Base-by-base conservation (phyloP, 2,888 invertebrate species). In the Caenorhabditis becei region DNA sequence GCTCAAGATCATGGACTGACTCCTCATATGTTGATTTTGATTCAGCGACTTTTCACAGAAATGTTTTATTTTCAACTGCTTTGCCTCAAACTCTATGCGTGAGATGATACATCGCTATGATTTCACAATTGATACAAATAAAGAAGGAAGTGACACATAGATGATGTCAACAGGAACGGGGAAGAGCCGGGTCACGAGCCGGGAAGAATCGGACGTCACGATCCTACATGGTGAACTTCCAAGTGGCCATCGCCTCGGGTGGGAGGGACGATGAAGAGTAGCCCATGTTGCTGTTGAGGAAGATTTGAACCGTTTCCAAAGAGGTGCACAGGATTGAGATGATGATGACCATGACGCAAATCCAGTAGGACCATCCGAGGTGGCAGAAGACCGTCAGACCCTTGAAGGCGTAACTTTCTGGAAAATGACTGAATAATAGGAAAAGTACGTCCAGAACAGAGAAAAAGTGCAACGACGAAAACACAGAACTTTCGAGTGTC, bases 291-390 rank as follows among this genome's bases (percentile, higher is more conserved):
- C 62, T 72, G 59, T 70, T 70, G 11, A 80, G 58, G 41, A 80
- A 75, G 47, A 71, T 69, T 53, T 74, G 80, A 28, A 80, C 69
- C 23, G 65, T 66, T 54, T 80, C 80, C 16, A 80, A 54, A 5
- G 66, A 28, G 2, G 75, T 75, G 66, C 56, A 62, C 2, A 80
- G 51, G 23, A 80, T 65, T 4, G 70, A 32, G 61, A 80, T 65
- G 24, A 80, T 54, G 20, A 80, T 65, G 14, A 66, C 65, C 32
- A 69, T 56, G 16, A 80, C 75, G 18, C 75, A 47, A 1, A 80
- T 20, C 80, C 80, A 80, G 37, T 80, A 80, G 24, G 80, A 80
- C 80, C 80, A 80, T 47, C 80, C 80, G n/a, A 80, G 71, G 24
- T 80, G 75, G 23, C 70, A 75, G 47, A 75, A 59, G 0, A 78